Evolutionary conservation across 2,888 invertebrate genomes (phyloP).

Genomic region (Siphlonurus alternatus): DNA sequence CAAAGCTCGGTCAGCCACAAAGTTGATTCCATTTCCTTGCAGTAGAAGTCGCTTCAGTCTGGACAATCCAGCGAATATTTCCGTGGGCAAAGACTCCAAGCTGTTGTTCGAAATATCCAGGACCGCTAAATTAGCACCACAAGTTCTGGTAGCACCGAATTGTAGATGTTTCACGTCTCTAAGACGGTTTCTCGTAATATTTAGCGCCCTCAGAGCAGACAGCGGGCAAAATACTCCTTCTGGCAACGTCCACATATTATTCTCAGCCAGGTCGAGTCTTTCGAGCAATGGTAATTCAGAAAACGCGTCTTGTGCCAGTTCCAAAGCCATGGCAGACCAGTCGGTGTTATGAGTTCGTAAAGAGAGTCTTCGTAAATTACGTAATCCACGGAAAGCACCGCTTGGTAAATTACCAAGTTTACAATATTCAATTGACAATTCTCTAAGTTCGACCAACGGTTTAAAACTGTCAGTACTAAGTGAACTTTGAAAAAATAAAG

Average conservation of each 20-base stretch:
- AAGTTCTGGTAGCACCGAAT: conserved; percentile 39
- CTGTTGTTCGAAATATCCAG: conserved; percentile 63
- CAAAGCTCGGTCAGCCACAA: conserved; percentile 60
- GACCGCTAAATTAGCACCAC: conserved; percentile 48
- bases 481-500: conserved; percentile 63
- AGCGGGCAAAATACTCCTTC: conserved; percentile 61
- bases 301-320: conserved; percentile 56
- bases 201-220: conserved; percentile 52
- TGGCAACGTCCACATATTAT: conserved; percentile 64
- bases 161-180: conserved; percentile 56
- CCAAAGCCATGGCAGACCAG: conserved; percentile 64
- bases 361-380: conserved; percentile 59
- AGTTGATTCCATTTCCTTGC: conserved; percentile 56
- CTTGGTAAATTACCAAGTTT: conserved; percentile 66
- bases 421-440: conserved; percentile 65
- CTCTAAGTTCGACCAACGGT: conserved; percentile 54
- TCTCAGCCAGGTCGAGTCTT: conserved; percentile 57
- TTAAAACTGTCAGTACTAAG: conserved; percentile 59
- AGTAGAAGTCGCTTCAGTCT: conserved; percentile 56
- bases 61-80: conserved; percentile 50
- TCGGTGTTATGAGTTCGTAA: conserved; percentile 70
- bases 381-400: conserved; percentile 64
- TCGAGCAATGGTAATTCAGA: conserved; percentile 55
- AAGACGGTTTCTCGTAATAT: conserved; percentile 62
- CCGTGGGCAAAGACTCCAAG: conserved; percentile 54